Evolutionary conservation across 2,797 vertebrate genomes (phyloP).

Genomic region (Taeniopygia guttata): DNA sequence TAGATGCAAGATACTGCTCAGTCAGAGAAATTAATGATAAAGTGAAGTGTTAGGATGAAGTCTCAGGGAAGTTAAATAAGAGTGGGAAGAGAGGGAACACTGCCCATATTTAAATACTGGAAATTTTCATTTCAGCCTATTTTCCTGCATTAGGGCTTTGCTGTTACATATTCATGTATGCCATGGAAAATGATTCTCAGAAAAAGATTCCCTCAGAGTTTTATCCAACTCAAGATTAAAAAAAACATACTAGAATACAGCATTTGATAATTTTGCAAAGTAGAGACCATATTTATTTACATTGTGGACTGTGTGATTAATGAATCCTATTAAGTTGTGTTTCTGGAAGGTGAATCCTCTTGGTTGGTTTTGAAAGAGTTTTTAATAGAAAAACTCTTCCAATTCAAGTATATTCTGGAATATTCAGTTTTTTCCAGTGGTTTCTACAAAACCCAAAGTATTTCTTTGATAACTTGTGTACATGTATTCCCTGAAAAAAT

Average conservation of each 20-base stretch:
- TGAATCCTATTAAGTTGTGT: background rate
- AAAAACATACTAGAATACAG: background rate
- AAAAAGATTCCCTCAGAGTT: background rate
- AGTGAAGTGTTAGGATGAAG: background rate
- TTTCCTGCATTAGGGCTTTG: background rate
- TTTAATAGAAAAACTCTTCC: background rate
- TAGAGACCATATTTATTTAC: background rate
- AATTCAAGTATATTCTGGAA: background rate
- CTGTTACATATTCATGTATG: background rate
- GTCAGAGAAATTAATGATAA: background rate
- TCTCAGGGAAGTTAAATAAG: background rate
- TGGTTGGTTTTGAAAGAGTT: background rate
- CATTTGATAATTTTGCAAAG: background rate
- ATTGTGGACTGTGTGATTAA: background rate
- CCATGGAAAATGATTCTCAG: background rate
- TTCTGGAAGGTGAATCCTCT: background rate
- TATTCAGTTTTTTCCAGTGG: background rate
- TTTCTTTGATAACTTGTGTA: background rate
- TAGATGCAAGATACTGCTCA: background rate
- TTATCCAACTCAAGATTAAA: background rate
- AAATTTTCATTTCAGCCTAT: background rate
- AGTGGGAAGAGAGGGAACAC: background rate
- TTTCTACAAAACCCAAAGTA: background rate
- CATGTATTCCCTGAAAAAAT: background rate
- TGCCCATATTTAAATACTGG: background rate